phyloP scores from a whole-genome alignment of 2,888 invertebrate genomes.

The Minunthozetes semirufus region DNA sequence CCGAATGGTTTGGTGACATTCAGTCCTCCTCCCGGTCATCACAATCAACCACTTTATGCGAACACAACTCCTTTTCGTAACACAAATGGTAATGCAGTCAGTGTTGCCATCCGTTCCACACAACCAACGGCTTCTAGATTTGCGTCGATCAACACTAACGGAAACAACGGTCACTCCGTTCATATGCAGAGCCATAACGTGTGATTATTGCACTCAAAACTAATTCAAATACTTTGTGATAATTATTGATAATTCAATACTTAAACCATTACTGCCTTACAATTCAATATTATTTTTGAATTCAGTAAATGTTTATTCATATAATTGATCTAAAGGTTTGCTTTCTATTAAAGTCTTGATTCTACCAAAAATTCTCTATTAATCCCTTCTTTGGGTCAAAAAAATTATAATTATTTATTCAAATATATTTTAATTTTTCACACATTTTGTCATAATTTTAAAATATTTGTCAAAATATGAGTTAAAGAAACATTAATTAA shows the following conservation, averaged over 20 bases:
- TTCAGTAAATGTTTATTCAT: not conserved
- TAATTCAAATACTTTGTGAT: not conserved
- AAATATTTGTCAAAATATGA: no score
- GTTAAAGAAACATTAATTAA: no score
- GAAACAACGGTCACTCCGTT: not conserved
- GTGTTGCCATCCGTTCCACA: constrained; percentile 31
- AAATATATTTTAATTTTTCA: no score
- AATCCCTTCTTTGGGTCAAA: not conserved
- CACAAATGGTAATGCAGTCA: constrained; percentile 30
- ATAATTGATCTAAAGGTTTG: not conserved
- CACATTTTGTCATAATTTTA: no score
- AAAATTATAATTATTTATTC: not conserved
- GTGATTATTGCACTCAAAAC: constrained; percentile 21
- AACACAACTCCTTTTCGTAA: constrained; percentile 35
- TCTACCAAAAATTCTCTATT: not conserved
- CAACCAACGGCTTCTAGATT: constrained; percentile 25
- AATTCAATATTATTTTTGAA: not conserved
- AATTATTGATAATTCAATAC: not conserved
- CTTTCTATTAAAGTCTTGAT: not conserved
- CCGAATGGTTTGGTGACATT: constrained; percentile 43
- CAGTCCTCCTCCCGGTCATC: constrained; percentile 38
- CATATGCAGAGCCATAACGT: constrained; percentile 28
- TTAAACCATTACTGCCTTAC: constrained; percentile 24
- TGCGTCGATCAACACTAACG: constrained; percentile 28
- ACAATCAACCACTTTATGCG: constrained; percentile 42